Evolutionary conservation across 2,888 invertebrate species (phyloP).

Genomic region (Trachelus stipa): DNA sequence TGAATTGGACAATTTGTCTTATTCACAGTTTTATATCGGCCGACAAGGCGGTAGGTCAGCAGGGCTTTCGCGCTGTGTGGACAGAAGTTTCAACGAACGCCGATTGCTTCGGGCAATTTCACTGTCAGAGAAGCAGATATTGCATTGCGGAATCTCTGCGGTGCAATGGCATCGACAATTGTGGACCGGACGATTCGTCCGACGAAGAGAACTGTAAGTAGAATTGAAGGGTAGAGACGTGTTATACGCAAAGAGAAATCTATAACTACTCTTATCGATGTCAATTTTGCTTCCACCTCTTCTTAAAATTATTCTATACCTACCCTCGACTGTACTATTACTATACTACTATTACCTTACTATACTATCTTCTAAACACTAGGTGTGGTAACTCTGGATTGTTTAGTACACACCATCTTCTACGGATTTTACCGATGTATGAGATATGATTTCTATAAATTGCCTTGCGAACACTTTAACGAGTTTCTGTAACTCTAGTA

Average conservation of each 20-base stretch:
- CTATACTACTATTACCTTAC: background rate
- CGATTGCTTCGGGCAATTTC: slow-evolving; percentile 75
- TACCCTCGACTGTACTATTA: background rate
- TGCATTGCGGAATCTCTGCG: slow-evolving; percentile 83
- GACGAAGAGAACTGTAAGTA: slow-evolving; percentile 86
- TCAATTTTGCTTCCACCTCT: slow-evolving; percentile 51
- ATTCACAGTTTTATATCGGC: slow-evolving; percentile 90
- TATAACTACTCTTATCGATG: slow-evolving; percentile 46
- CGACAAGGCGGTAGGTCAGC: slow-evolving; percentile 93
- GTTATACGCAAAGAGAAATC: slow-evolving; percentile 18
- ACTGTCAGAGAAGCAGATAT: slow-evolving; percentile 77
- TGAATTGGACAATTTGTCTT: background rate
- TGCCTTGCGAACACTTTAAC: slow-evolving; percentile 5
- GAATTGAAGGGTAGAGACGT: slow-evolving; percentile 7
- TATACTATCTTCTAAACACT: slow-evolving; percentile 29
- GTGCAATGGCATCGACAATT: slow-evolving; percentile 86
- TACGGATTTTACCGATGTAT: slow-evolving; percentile 29
- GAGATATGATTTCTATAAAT: slow-evolving; percentile 27
- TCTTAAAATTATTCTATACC: slow-evolving; percentile 20
- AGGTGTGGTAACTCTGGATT: slow-evolving; percentile 32
- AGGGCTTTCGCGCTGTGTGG: slow-evolving; percentile 95
- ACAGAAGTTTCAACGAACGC: slow-evolving; percentile 83
- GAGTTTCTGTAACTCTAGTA: slow-evolving; percentile 16
- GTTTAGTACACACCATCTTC: slow-evolving; percentile 44
- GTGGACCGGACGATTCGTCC: slow-evolving; percentile 81